Base-by-base conservation (phyloP, 2,797 vertebrate genomes). In the Acanthiza pusilla region DNA sequence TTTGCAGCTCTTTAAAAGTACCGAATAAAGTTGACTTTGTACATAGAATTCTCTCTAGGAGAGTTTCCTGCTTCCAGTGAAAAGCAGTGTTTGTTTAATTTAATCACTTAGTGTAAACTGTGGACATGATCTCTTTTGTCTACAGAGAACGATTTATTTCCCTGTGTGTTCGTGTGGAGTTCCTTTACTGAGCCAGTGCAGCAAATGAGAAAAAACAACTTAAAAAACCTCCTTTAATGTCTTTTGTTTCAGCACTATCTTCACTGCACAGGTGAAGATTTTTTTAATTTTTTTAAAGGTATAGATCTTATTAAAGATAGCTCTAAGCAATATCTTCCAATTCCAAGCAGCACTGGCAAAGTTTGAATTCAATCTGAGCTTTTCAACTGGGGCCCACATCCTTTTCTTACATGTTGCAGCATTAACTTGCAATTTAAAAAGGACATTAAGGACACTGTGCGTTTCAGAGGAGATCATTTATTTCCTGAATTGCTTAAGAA, bases 61-160 rank as follows among this genome's bases (percentile, higher is more conserved):
- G 54, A 87, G 55, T 26, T 70, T 62, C 12, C 65, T 78, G 29
- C 73, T 91, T 78, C 50, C 68, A 72, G 47, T 42, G 60, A 90
- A 92, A 93, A 23, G 20, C 32, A 55, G 26, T 17, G 38, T 85
- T 91, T 78, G 43, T 61, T 95, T 92, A 78, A 91, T 86, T 88
- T 82, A 50, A 57, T 73, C 48, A 85, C 48, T 90, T 62, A 51
- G 40, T 62, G n/a, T 42, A 91, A 94, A 58, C 45, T 34, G 60
- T 3, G 57, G 54, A 70, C 75, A 76, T 11, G 61, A 54, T 58
- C 47, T 82, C 53, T 81, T 89, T 45, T 87, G 77, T 79, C 83
- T 84, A 10, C 36, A 93, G 43, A 70, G 30, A 36, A 84, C 88
- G 66, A 89, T 94, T 95, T 95, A 85, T 92, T 88, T 88, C 45